Base-by-base conservation (phyloP, 2,888 invertebrate genomes). In the Agapostemon virescens region DNA sequence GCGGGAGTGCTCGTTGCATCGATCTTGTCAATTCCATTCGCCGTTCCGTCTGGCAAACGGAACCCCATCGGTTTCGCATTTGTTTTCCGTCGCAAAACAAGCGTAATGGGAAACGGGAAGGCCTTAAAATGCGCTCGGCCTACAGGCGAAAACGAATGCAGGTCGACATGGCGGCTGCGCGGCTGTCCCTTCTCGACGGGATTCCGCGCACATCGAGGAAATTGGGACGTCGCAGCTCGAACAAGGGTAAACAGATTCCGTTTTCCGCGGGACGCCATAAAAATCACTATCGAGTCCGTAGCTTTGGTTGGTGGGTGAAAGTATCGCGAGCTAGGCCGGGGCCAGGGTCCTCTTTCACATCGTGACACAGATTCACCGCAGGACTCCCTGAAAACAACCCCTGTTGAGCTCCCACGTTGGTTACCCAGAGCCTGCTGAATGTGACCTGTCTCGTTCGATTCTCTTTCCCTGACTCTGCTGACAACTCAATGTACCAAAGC, bases 151-250 rank as follows among this genome's bases (percentile, higher is more conserved):
- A 80, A 76, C 70, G 73, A 71, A 87, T 86, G 83, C 77, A 77
- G 86, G 87, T 87, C 84, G 80, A 38, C 61, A 71, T 71, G 77
- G 85, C 85, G 85, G 76, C 82, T 87, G 86, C 87, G 82, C 85
- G 81, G 13, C 30, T 15, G 69, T 33, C 61, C 17, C 68, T 45
- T 38, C 33, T 75, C 72, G 58, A 80, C 76, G 83, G 66, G 78
- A 84, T 83, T 82, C 69, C 77, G 72, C 67, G 84, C 84, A 73
- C 69, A 76, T 33, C 55, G 52, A 13, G 72, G 70, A 83, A 85
- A 87, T 85, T 84, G 81, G 77, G 77, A 42, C 77, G 69, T 42
- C 63, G 23, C 63, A 38, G 20, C 38, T 20, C 42, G 81, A 72
- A 79, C 63, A 69, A 77, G 63, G 66, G 66, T 69, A 80, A 78